Evolutionary conservation across 2,113 vertebrate genomes (phyloP), one percentile per base, ranked within the genome.

Genomic region (Cephalopterus ornatus): DNA sequence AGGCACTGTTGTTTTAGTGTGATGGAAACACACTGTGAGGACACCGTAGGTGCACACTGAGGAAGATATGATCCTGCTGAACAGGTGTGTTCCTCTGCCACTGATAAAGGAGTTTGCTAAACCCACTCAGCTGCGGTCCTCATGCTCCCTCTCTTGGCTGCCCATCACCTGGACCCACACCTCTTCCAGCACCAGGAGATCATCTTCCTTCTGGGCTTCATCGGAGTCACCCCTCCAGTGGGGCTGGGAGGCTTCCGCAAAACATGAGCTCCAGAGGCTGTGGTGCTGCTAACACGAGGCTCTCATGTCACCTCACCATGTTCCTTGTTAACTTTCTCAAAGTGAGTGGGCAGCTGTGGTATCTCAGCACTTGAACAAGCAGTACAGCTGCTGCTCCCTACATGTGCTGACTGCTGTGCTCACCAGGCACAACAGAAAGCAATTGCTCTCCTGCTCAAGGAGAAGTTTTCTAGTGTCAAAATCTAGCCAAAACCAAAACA

Each of bases 301-400:
- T 81, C 63, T 8, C 1, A 0, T 8, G 3, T 22, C 4, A 1
- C 39, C 74, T 68, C 17, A 0, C 22, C 2, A 0, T 52, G 27
- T 15, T 58, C 18, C 33, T 66, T 13, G 5, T 41, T 16, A 22
- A 50, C 50, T 46, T 9, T 42, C 79, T 67, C 50, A 11, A 26
- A 67, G 50, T 8, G 26, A 62, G 53, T 21, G 41, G 22, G 76
- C 37, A 26, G 22, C 72, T 46, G 21, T 44, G 56, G 7, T 14
- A 1, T 3, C 32, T 9, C 59, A 37, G 22, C 42, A 42, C 42
- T 47, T 47, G 59, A 33, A 4, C 46, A 39, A 56, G 32, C 47
- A 37, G 33, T 20, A 11, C 39, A 5, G 8, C 44, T 41, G 32
- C 67, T 26, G 12, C 41, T 83, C 62, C 22, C 63, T 5, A 0